Base-by-base conservation (phyloP, 92 coral and sea anemone genomes). In the Paragorgia papillata region DNA sequence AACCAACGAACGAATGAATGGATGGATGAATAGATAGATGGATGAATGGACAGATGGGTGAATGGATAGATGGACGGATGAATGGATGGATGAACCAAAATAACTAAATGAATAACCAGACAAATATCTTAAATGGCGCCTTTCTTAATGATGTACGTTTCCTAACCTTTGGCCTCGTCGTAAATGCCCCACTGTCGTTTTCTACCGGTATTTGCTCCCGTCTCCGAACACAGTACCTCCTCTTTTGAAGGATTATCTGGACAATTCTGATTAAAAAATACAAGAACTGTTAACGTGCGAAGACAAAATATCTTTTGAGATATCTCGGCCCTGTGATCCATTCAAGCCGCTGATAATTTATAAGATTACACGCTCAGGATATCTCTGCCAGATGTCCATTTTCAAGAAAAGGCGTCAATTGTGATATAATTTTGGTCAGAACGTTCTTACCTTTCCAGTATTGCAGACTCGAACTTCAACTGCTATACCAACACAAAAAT, bases 81-180 rank as follows among this genome's bases (percentile, higher is more conserved):
- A n/a, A n/a, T n/a, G n/a, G n/a, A n/a, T n/a, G n/a, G n/a, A n/a
- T n/a, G n/a, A n/a, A n/a, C n/a, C n/a, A n/a, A n/a, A n/a, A n/a
- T n/a, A n/a, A n/a, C n/a, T n/a, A n/a, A n/a, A n/a, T n/a, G n/a
- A n/a, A n/a, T n/a, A n/a, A n/a, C n/a, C n/a, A n/a, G n/a, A n/a
- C n/a, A n/a, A n/a, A n/a, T n/a, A n/a, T n/a, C n/a, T n/a, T n/a
- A n/a, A n/a, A n/a, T n/a, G n/a, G n/a, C n/a, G n/a, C n/a, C n/a
- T n/a, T n/a, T n/a, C n/a, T n/a, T n/a, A n/a, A n/a, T n/a, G n/a
- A n/a, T n/a, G n/a, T n/a, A n/a, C n/a, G n/a, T n/a, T 58, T 26
- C 27, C 75, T 28, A 33, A 68, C 75, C 75, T 68, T 34, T 68
- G 12, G 58, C 1, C 9, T 49, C 58, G 33, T 68, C 75, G 50